A percentile compares a stretch with the other conserved stretches of the same genome.
phyloP scores from a whole-genome alignment of 2,797 vertebrate species.

The Tenualosa thibaudeaui region DNA sequence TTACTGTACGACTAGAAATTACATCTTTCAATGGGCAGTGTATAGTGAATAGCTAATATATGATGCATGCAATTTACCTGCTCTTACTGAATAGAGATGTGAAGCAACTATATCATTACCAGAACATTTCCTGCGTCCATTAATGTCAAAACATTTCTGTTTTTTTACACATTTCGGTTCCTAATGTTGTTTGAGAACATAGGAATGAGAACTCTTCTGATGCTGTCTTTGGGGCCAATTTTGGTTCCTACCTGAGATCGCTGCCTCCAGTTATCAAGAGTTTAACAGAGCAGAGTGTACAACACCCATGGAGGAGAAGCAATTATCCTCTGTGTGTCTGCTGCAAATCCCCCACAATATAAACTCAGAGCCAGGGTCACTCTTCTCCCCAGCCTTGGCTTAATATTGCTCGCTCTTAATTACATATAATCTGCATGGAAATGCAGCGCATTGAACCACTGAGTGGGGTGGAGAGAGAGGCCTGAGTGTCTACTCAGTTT shows the following conservation, averaged over 20 bases:
- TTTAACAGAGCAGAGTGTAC: conserved; percentile 19
- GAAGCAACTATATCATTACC: too few species aligned
- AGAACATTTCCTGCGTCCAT: too few species aligned
- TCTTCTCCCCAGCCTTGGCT: neutral
- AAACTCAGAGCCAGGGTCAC: neutral
- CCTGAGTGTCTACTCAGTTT: neutral
- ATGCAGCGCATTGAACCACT: neutral
- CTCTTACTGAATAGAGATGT: too few species aligned
- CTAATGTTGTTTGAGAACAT: neutral
- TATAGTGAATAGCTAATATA: neutral
- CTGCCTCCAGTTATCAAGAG: neutral
- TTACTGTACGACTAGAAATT: neutral
- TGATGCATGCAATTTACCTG: neutral
- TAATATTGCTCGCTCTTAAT: neutral
- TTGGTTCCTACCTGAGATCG: conserved; percentile 7
- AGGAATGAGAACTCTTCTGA: neutral
- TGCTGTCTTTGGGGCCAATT: neutral
- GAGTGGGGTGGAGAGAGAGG: neutral
- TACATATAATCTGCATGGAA: conserved; percentile 7
- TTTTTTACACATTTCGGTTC: too few species aligned
- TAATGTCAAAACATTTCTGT: too few species aligned
- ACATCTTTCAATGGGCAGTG: neutral
- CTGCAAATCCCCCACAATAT: neutral
- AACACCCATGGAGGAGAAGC: conserved; percentile 30
- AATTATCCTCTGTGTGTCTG: conserved; percentile 7